Evolutionary conservation across 2,888 invertebrate genomes (phyloP).

Genomic region (Callosobruchus maculatus): DNA sequence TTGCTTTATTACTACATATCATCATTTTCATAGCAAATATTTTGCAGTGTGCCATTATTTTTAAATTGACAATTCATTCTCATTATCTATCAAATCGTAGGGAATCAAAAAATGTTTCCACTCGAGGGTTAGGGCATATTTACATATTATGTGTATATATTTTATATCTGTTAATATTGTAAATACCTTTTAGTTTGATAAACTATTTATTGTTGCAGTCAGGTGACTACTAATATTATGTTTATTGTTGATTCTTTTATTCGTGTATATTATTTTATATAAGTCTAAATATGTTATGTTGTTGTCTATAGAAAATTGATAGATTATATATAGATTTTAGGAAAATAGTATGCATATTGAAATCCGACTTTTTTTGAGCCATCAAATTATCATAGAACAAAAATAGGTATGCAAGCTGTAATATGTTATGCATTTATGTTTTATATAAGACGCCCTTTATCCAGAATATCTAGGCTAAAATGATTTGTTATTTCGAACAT

Average conservation of each 20-base stretch:
- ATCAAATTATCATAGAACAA: no score
- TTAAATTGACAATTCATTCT: no score
- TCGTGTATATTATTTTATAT: background rate
- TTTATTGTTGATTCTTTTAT: background rate
- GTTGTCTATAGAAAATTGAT: background rate
- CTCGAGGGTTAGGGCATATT: background rate
- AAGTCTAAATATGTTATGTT: no score
- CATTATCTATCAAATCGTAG: no score
- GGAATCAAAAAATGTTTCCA: no score
- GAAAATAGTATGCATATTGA: background rate
- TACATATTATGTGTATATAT: background rate
- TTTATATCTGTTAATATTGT: background rate
- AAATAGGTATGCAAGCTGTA: background rate
- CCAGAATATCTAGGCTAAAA: background rate
- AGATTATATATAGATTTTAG: background rate
- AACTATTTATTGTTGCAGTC: background rate
- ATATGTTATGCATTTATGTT: background rate
- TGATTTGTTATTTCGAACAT: background rate
- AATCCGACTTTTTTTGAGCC: background rate
- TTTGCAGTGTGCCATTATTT: background rate
- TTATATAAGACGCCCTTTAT: background rate
- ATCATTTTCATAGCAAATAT: background rate
- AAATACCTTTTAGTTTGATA: background rate
- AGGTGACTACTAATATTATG: background rate
- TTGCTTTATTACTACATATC: background rate